Evolutionary conservation across 1,140 invertebrate species (phyloP), one percentile per base, ranked within the genome.

Genomic region (Panonychus citri): DNA sequence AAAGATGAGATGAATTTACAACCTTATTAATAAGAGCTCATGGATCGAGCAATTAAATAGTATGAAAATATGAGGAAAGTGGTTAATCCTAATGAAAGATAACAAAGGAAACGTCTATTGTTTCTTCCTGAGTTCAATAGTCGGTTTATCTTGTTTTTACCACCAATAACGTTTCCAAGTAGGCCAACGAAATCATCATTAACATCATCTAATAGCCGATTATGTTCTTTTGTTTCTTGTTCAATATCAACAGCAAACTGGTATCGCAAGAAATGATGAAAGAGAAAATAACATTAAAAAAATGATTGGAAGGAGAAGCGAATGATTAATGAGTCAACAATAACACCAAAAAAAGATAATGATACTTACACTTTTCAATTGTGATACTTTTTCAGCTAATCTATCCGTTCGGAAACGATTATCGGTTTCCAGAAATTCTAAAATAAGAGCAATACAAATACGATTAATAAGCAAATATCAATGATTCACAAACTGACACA

Each of bases 51-150:
- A 10, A 46, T 21, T 19, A 46, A 19, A 24, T 46, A 46, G 19
- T 46, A 46, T n/a, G 43, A 46, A 46, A 46, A 46, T 21, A 46
- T 46, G n/a, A 46, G n/a, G 43, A 46, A 46, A 19, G n/a, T 24
- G 21, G 43, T 46, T 46, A 46, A 21, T 21, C 43, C 43, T 21
- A 8, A 13, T 21, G 69, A 65, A 50, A 69, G 66, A 62, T 72
- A 72, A 58, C 70, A 72, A 66, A 71, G 70, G 3, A 71, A 57
- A 54, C 64, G 67, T 17, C 70, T 59, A 59, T 71, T 71, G 27
- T 63, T 63, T 55, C 66, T 64, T 15, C 68, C 68, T 12, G 69
- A 64, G 8, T 58, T 62, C 19, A 72, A 61, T 66, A 73, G 67
- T 60, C 67, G 64, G 43, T 66, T 65, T 7, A 73, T 62, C 42